phyloP scores from a whole-genome alignment of 1,140 invertebrate species.

The Drosophila athabasca region DNA sequence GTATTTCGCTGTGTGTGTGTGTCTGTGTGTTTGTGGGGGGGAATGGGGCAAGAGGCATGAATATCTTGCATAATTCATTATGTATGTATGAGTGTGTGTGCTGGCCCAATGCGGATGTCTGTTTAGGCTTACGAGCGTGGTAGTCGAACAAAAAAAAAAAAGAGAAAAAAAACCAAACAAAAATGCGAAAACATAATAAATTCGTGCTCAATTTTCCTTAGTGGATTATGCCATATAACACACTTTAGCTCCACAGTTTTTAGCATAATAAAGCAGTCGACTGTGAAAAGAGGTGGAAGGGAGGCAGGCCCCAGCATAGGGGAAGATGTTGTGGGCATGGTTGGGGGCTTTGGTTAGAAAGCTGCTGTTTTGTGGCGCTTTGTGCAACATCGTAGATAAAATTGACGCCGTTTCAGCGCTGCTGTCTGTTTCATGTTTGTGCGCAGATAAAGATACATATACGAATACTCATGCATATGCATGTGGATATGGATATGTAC shows the following conservation, averaged over 20 bases:
- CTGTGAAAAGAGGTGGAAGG: slow-evolving; percentile 65
- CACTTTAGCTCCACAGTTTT: slow-evolving; percentile 75
- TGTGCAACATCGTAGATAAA: slow-evolving; percentile 71
- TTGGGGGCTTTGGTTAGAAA: background rate
- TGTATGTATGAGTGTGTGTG: slow-evolving; percentile 40
- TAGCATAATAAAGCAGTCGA: slow-evolving; percentile 77
- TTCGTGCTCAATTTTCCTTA: slow-evolving; percentile 80
- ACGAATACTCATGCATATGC: slow-evolving; percentile 31
- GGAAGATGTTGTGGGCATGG: background rate
- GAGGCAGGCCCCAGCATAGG: slow-evolving; percentile 1
- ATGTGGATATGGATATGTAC: slow-evolving; percentile 40
- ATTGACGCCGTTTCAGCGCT: slow-evolving; percentile 39
- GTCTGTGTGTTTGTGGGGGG: slow-evolving; percentile 8
- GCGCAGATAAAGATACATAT: slow-evolving; percentile 28
- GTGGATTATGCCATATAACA: slow-evolving; percentile 81
- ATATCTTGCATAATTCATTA: slow-evolving; percentile 80
- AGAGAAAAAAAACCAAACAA: slow-evolving; percentile 17
- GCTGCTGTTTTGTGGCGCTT: slow-evolving; percentile 15
- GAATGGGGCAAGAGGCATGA: slow-evolving; percentile 36
- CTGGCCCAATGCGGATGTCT: slow-evolving; percentile 31
- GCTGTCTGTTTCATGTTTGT: slow-evolving; percentile 16
- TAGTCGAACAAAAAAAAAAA: background rate
- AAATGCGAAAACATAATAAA: slow-evolving; percentile 76
- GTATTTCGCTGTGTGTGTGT: slow-evolving; percentile 32
- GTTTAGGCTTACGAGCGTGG: slow-evolving; percentile 57